Percentiles rank a stretch among this genome's conserved stretches.
phyloP scores from a whole-genome alignment of 2,797 vertebrate genomes.

The Adrianichthys oophorus region DNA sequence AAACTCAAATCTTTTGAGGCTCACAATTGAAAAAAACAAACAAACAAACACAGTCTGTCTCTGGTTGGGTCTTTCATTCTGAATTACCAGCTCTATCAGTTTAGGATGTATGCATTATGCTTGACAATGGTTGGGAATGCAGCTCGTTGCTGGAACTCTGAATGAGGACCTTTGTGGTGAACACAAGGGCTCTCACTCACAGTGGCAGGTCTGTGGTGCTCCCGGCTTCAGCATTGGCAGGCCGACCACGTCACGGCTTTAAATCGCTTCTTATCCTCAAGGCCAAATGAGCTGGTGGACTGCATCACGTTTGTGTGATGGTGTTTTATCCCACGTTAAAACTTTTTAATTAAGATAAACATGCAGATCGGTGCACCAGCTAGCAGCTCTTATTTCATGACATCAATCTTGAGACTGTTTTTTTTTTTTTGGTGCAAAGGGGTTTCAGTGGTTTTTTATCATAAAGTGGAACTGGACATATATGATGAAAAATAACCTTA shows the following conservation, averaged over 20 bases:
- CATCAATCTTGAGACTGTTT: slow-evolving; percentile 5
- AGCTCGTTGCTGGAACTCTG: slow-evolving; percentile 59
- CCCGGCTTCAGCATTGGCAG: slow-evolving; percentile 70
- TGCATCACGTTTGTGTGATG: slow-evolving; percentile 29
- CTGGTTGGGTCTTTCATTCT: not conserved
- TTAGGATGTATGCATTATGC: slow-evolving; percentile 19
- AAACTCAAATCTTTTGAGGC: no score
- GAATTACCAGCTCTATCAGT: slow-evolving; percentile 22
- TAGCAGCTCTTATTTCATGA: slow-evolving; percentile 6
- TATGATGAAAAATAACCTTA: no score
- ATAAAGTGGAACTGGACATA: no score
- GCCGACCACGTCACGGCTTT: slow-evolving; percentile 54
- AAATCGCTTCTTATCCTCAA: slow-evolving; percentile 61
- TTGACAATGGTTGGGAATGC: slow-evolving; percentile 51
- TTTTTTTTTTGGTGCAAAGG: not conserved
- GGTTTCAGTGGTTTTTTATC: no score
- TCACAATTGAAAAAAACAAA: not conserved
- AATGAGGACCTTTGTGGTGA: slow-evolving; percentile 74
- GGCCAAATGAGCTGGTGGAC: slow-evolving; percentile 42
- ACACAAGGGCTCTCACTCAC: slow-evolving; percentile 53
- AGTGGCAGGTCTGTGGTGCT: slow-evolving; percentile 65
- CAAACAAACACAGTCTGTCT: slow-evolving; percentile 9
- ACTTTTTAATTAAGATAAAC: slow-evolving; percentile 40
- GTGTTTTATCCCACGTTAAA: slow-evolving; percentile 45
- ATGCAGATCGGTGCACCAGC: slow-evolving; percentile 15